Base-by-base conservation (phyloP, 2,113 vertebrate genomes). In the Panthera leo region DNA sequence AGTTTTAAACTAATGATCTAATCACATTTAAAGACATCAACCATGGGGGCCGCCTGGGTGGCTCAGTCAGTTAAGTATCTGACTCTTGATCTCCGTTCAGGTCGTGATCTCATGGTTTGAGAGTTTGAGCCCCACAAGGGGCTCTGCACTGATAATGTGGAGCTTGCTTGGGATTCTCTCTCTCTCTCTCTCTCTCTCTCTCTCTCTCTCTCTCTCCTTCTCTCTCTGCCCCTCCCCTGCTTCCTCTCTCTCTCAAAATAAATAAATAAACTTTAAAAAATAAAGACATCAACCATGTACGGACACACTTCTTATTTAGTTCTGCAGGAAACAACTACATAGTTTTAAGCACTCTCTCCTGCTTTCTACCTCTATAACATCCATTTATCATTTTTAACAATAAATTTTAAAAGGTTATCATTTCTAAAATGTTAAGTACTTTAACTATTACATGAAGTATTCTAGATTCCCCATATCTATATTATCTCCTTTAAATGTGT, bases 341-440 rank as follows among this genome's bases (percentile, higher is more conserved):
- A 89, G 67, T 89, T 67, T 85, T 67, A 96, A 91, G 48, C 36
- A 86, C 78, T 87, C 18, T 95, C 73, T 89, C 45, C 42, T 84
- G 31, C 67, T 95, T 92, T 76, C 53, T 92, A 83, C 18, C 23
- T 90, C 15, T 94, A 14, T 39, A 89, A 78, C 34, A 61, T 75
- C 36, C 14, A 29, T 95, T 85, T 94, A 36, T 18, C 67, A 86
- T 87, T 85, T 97, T 91, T 42, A 95, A 91, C n/a, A 93, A 85
- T 75, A 95, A 95, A 92, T 27, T 93, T 70, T 55, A 63, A 65
- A 82, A 86, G 53, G 11, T 42, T 75, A 75, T 65, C n/a, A 82
- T 73, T 93, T 93, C 91, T 53, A 92, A 93, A 94, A 80, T 90
- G 53, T 76, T 67, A 75, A 3, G 2, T 71, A 73, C 36, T 7